Base-by-base conservation (phyloP, 2,113 vertebrate genomes). In the Enhydra lutris region DNA sequence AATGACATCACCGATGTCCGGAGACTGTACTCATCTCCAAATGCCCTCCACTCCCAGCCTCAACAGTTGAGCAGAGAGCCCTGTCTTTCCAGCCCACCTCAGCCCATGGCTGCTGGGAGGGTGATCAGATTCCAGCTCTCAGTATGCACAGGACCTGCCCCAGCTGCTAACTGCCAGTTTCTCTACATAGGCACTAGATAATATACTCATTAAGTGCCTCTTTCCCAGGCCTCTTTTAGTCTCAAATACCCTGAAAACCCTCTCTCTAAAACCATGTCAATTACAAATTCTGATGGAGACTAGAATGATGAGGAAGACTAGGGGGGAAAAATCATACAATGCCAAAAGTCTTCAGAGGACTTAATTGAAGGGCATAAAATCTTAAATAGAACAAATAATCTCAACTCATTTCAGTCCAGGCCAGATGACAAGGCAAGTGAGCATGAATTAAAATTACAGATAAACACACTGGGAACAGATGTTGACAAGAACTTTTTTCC, bases 391-490 rank as follows among this genome's bases (percentile, higher is more conserved):
- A 96, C 95, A 95, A 95, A 98, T 98, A 94, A 98, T 96, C 86
- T 97, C 94, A 97, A 97, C 89, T 97, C 96, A 98, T 98, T 98
- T 97, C 95, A 89, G 63, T 85, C 79, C 59, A 91, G 94, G 74
- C 95, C 91, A 98, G 96, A 98, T 76, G 97, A 98, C 94, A 97
- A 97, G 93, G 91, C 85, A 98, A 98, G 96, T 85, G 89, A 98
- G 89, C 92, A 97, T 89, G 94, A 98, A 96, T 97, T 98, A 98
- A 97, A 98, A 98, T 98, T 96, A 98, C 96, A 98, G 96, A 98
- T 94, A 94, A 98, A 97, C 42, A 95, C 91, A 50, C 76, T 98
- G 82, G 94, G 89, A 98, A 98, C 96, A 98, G 97, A 98, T 97
- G 98, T 98, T 11, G 0, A 67, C 42, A 98, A 95, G 96, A 98